Evolutionary conservation across 2,113 vertebrate species (phyloP), one percentile per base, ranked within the genome.

Genomic region (Malurus melanocephalus): DNA sequence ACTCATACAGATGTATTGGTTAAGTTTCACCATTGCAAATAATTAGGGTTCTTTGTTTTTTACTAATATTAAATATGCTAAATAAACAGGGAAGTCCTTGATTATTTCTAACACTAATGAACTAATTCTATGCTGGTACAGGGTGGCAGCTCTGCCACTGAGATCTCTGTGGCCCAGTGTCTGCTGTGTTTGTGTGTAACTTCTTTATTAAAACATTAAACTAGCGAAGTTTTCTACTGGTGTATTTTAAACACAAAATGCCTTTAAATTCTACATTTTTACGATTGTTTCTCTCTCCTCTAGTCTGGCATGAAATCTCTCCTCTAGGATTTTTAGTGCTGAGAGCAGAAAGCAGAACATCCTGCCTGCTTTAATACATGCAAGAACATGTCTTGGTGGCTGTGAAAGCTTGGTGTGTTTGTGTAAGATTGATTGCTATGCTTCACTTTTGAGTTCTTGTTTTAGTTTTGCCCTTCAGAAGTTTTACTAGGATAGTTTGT

Each of bases 391-490:
- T n/a, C 52, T 59, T 45, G 11, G 35, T 79, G 57, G 22, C 61
- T 92, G 8, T 45, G 71, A 62, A 76, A 55, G 21, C 55, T 38
- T 69, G 45, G 5, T 84, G 5, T 66, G 20, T 55, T 90, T 89
- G 51, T 79, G 35, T 66, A 57, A 78, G 85, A 84, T 80, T 75
- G 61, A 92, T 89, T 13, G 3, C 61, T 78, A 0, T 38, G 10
- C 76, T 94, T 91, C 22, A 45, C 16, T 91, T 35, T 51, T 82
- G 32, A 53, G 35, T 77, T 94, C 71, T 83, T 45, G 48, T 71
- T 92, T n/a, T 79, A 76, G 23, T 62, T 94, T 94, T 92, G 42
- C 83, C 62, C 89, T 87, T 92, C 56, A 74, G 26, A 94, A 95
- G 69, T 87, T 87, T 66, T 67, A 68, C 49, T 85, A 68, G 77